Conservation (phyloP, 2,888 invertebrate genomes). For the Kuschelorhynchus macadamiae region DNA sequence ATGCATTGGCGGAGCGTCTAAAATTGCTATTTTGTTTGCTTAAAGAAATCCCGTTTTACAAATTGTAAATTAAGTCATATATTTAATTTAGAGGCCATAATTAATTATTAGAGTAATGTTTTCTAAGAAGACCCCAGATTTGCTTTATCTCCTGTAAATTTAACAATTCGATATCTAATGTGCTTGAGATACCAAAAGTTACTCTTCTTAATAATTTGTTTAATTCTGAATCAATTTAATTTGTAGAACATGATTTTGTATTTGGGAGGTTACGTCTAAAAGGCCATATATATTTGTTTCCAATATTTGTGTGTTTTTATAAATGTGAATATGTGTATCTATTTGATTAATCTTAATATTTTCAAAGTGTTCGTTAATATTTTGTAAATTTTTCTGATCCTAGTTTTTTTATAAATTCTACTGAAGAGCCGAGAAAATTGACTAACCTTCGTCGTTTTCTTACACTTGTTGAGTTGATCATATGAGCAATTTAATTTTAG, state of each 20-base stretch:
- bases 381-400: neutral
- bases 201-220: neutral
- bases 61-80: neutral
- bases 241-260: conserved; percentile 3
- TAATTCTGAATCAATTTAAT: neutral
- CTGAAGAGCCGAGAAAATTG: conserved; percentile 2
- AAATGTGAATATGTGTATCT: neutral
- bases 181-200: neutral
- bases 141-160: neutral
- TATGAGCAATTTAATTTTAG: neutral
- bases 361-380: neutral
- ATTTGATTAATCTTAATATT: conserved; percentile 3
- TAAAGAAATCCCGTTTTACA: conserved; percentile 2
- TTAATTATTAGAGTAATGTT: neutral
- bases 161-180: neutral
- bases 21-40: conserved; percentile 6
- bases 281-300: neutral
- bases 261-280: neutral
- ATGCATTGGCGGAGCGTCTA: neutral
- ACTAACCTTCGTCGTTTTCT: conserved; percentile 5
- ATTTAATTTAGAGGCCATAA: neutral
- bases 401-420: neutral
- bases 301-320: neutral
- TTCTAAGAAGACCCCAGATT: neutral
- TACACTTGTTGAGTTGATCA: neutral